These are phyloP conservation scores for Galeruca laticollis DNA, from an alignment of 2,888 invertebrate genomes.

Conservation along the genomic window DNA sequence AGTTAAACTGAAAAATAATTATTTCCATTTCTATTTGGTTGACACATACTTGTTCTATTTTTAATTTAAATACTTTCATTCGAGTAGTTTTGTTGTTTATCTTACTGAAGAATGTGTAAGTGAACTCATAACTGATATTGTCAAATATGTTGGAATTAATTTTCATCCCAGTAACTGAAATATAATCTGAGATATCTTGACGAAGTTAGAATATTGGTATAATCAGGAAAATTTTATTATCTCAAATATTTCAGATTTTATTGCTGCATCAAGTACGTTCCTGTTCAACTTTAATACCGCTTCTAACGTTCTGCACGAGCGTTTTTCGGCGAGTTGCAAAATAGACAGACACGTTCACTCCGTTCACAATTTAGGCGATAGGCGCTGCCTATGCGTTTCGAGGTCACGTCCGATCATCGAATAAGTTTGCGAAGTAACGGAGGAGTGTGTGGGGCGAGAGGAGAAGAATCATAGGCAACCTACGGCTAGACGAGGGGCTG, in stretches of 20 bases:
- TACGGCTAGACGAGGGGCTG: conserved; percentile 6
- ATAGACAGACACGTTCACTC: conserved; percentile 41
- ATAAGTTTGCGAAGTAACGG: conserved; percentile 35
- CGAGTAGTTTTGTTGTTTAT: too few relatives aligned
- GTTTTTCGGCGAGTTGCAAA: conserved; percentile 45
- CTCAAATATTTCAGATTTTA: background rate
- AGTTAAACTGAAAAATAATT: too few relatives aligned
- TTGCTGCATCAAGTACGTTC: conserved; percentile 9
- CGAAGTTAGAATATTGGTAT: too few relatives aligned
- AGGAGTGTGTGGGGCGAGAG: conserved; percentile 19
- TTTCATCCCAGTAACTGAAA: too few relatives aligned
- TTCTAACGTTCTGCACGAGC: conserved; percentile 41
- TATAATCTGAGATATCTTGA: too few relatives aligned
- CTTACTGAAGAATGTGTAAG: too few relatives aligned
- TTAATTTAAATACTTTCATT: too few relatives aligned
- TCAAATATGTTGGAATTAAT: too few relatives aligned
- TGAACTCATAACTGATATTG: too few relatives aligned
- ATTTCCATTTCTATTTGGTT: too few relatives aligned
- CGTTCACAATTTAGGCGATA: conserved; percentile 50
- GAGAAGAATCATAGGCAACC: conserved; percentile 11
- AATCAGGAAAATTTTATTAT: too few relatives aligned
- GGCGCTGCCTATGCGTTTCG: conserved; percentile 53
- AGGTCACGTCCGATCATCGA: conserved; percentile 52
- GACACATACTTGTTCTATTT: too few relatives aligned
- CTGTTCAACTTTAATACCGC: conserved; percentile 19